Percentiles rank a stretch among this genome's conserved stretches.
phyloP scores from a whole-genome alignment of 2,888 invertebrate genomes.

The Drosophila antonietae region DNA sequence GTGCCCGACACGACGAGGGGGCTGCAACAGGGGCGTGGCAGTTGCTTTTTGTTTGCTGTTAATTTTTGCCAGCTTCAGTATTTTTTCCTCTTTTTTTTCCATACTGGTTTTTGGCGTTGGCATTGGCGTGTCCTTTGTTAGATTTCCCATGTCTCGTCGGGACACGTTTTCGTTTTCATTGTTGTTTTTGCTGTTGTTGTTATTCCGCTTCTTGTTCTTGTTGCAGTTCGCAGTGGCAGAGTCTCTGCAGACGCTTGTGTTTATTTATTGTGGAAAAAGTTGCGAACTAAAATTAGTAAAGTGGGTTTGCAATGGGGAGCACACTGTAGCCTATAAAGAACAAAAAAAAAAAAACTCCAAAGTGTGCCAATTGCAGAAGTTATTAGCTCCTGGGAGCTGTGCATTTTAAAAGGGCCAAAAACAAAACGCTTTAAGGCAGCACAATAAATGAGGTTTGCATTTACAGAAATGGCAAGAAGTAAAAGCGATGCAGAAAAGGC shows the following conservation, averaged over 20 bases:
- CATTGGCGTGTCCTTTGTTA: slow-evolving; percentile 65
- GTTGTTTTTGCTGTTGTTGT: slow-evolving; percentile 34
- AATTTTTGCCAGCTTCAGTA: slow-evolving; percentile 54
- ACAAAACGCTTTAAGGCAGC: slow-evolving; percentile 6
- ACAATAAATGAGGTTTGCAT: slow-evolving; percentile 6
- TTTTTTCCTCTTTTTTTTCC: slow-evolving; percentile 26
- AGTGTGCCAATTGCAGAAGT: slow-evolving; percentile 71
- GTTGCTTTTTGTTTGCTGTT: slow-evolving; percentile 71
- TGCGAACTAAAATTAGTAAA: slow-evolving; percentile 75
- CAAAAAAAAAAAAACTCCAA: slow-evolving; percentile 29
- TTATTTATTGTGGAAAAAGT: slow-evolving; percentile 75
- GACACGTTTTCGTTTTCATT: slow-evolving; percentile 54
- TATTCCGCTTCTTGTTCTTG: slow-evolving; percentile 22
- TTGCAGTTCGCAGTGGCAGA: slow-evolving; percentile 30
- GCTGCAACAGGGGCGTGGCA: slow-evolving; percentile 24
- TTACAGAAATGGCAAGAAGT: not conserved
- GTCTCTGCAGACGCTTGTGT: slow-evolving; percentile 63
- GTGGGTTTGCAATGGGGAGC: slow-evolving; percentile 33
- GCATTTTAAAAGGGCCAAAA: slow-evolving; percentile 13
- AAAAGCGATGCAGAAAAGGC: not conserved
- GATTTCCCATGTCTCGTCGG: slow-evolving; percentile 69
- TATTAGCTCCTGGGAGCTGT: slow-evolving; percentile 41
- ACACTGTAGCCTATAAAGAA: slow-evolving; percentile 48
- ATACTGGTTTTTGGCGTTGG: slow-evolving; percentile 33
- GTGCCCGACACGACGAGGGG: not conserved